A percentile compares a stretch with the other conserved stretches of the same genome.
Conservation (phyloP, 2,113 vertebrate genomes). For the Pholis gunnellus region DNA sequence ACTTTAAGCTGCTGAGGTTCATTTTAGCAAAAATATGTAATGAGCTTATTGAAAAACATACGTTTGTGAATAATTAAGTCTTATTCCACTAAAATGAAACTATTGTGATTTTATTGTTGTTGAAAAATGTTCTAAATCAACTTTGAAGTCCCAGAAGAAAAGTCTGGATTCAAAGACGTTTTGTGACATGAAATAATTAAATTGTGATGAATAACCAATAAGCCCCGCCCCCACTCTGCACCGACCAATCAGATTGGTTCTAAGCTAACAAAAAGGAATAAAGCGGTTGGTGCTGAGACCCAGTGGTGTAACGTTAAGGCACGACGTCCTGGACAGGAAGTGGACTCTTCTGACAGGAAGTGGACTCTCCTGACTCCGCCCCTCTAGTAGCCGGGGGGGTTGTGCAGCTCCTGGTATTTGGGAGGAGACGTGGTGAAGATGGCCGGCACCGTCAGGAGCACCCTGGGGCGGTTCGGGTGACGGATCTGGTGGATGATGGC, state of each 20-base stretch:
- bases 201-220: background rate
- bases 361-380: background rate
- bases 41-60: no score
- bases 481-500: slow-evolving; percentile 1
- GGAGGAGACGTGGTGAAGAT: background rate
- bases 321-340: background rate
- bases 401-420: slow-evolving; percentile 12
- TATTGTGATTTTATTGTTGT: no score
- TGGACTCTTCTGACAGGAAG: background rate
- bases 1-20: no score
- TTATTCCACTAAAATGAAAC: no score
- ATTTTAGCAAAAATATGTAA: no score
- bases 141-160: no score
- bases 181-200: no score
- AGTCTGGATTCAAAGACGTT: no score
- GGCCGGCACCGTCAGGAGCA: background rate
- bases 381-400: background rate
- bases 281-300: background rate
- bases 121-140: no score
- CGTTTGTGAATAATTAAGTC: no score
- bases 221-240: background rate
- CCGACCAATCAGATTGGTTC: background rate
- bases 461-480: background rate
- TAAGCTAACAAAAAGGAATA: background rate
- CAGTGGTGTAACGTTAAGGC: background rate